Conservation (phyloP, 2,113 vertebrate genomes). For the Erpornis zantholeuca region DNA sequence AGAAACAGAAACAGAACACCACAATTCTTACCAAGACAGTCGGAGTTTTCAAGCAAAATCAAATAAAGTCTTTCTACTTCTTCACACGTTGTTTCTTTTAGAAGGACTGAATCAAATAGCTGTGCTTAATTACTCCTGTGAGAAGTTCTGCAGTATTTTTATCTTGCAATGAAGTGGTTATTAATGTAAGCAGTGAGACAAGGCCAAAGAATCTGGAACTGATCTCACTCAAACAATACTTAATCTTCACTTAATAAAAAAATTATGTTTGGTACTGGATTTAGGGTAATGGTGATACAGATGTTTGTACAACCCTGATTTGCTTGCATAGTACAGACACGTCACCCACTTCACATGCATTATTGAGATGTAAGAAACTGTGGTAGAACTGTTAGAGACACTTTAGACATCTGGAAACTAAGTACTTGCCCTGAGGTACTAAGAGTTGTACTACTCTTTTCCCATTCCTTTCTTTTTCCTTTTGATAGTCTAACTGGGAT, state of each 20-base stretch:
- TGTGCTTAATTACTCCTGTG: background rate
- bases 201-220: background rate
- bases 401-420: background rate
- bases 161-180: background rate
- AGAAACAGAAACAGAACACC: background rate
- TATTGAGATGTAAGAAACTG: background rate
- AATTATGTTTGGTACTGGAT: background rate
- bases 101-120: background rate
- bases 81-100: background rate
- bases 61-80: background rate
- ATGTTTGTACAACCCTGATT: background rate
- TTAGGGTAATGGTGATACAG: background rate
- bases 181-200: background rate
- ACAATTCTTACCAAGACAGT: background rate
- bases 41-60: background rate
- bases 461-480: background rate
- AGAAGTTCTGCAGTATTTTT: background rate
- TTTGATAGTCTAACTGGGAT: background rate
- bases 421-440: background rate
- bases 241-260: background rate
- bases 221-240: background rate
- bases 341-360: background rate
- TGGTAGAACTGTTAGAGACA: background rate
- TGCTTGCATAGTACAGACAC: fast-evolving
- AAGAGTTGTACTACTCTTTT: background rate